These are phyloP conservation scores for Hoplostethus atlanticus DNA, from an alignment of 2,797 vertebrate species.

Conservation along the genomic window DNA sequence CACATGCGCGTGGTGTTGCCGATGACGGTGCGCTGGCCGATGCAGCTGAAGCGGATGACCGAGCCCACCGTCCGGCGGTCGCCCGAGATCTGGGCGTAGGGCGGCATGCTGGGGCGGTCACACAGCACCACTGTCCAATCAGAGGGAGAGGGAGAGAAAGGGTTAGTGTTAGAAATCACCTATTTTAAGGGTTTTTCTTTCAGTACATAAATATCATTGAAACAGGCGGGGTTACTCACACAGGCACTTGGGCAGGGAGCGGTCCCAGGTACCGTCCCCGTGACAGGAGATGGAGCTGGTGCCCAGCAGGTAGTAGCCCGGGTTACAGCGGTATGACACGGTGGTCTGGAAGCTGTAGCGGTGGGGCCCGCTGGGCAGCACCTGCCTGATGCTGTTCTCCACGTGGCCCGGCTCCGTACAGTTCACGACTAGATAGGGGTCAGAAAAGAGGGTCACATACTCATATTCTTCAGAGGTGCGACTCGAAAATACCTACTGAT, in stretches of 20 bases:
- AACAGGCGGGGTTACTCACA: slow-evolving; percentile 87
- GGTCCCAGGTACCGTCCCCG: slow-evolving; percentile 97
- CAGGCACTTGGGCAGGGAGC: slow-evolving; percentile 93
- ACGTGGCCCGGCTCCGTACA: slow-evolving; percentile 96
- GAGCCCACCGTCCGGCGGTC: slow-evolving; percentile 92
- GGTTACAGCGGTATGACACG: slow-evolving; percentile 93
- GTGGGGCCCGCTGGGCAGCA: slow-evolving; percentile 90
- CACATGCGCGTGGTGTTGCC: slow-evolving; percentile 97
- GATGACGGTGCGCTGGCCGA: slow-evolving; percentile 86
- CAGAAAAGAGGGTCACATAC: slow-evolving; percentile 15
- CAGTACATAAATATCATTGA: not conserved
- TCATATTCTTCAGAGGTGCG: not conserved
- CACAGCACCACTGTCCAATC: slow-evolving; percentile 92
- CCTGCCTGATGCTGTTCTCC: slow-evolving; percentile 92
- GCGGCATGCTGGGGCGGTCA: slow-evolving; percentile 92
- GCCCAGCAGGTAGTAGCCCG: slow-evolving; percentile 94
- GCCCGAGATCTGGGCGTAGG: slow-evolving; percentile 92
- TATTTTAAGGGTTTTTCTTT: too few species aligned
- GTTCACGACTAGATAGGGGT: slow-evolving; percentile 90
- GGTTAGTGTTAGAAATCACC: not conserved
- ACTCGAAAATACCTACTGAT: not conserved
- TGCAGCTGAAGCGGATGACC: slow-evolving; percentile 94
- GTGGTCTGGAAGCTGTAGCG: slow-evolving; percentile 95
- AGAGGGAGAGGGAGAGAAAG: slow-evolving; percentile 21
- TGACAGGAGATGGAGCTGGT: slow-evolving; percentile 94